Evolutionary conservation across 2,113 vertebrate species (phyloP).

Genomic region (Rhynchopsitta pachyrhyncha): DNA sequence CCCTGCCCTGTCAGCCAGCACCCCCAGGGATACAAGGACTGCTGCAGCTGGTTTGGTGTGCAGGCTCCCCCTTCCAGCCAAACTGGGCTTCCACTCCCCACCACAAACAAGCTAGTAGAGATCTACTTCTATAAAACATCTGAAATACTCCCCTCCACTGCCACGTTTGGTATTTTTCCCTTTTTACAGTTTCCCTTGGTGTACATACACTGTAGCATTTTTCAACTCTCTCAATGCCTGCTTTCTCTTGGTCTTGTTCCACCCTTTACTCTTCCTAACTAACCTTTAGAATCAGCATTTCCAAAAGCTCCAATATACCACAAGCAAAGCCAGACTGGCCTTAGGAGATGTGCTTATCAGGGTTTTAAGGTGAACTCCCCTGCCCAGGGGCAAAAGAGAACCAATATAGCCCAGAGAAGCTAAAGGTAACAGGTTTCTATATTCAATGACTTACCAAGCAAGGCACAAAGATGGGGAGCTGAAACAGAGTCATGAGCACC

Average conservation of each 20-base stretch:
- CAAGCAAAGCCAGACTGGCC: background rate
- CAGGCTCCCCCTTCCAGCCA: background rate
- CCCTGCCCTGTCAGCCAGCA: background rate
- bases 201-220: background rate
- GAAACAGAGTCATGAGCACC: accelerated
- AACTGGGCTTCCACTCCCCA: background rate
- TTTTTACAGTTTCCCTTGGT: background rate
- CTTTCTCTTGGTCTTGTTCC: background rate
- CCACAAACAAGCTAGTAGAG: background rate
- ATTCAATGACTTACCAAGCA: background rate
- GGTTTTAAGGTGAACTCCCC: background rate
- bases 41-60: background rate
- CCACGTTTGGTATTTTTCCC: background rate
- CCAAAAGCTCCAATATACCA: background rate
- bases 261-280: background rate
- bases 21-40: background rate
- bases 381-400: background rate
- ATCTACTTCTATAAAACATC: background rate
- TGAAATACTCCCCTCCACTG: background rate
- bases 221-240: background rate
- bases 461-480: background rate
- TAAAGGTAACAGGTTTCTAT: background rate
- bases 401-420: background rate
- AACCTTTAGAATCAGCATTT: background rate
- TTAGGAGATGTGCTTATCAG: accelerated